Conservation (phyloP, 2,797 vertebrate genomes). For the Sus cebifrons region DNA sequence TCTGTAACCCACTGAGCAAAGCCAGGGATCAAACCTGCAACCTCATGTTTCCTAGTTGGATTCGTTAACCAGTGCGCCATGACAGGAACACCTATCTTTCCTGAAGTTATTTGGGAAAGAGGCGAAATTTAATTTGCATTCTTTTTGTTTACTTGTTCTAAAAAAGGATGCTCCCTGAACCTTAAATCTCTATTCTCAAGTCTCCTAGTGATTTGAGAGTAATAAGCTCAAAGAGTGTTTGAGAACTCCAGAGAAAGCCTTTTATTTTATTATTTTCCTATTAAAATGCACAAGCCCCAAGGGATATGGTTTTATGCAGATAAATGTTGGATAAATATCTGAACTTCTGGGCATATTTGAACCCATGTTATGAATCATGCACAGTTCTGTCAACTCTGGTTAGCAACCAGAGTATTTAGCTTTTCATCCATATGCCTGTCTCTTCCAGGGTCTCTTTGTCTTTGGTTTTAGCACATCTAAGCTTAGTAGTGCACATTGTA, state of each 20-base stretch:
- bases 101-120: constrained; percentile 44
- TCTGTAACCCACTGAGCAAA: no score
- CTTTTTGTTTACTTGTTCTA: constrained; percentile 40
- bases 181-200: constrained; percentile 28
- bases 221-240: not conserved
- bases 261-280: constrained; percentile 59
- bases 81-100: not conserved
- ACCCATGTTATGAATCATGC: not conserved
- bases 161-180: constrained; percentile 27
- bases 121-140: constrained; percentile 47
- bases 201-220: constrained; percentile 26
- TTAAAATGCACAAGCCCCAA: constrained; percentile 55
- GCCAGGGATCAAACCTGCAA: no score
- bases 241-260: constrained; percentile 57
- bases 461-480: constrained; percentile 65
- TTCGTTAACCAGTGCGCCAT: no score
- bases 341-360: constrained; percentile 56
- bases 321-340: constrained; percentile 64
- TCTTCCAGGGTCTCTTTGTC: constrained; percentile 66
- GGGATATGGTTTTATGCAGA: constrained; percentile 32
- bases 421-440: not conserved
- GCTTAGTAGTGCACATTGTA: constrained; percentile 32
- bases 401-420: constrained; percentile 39
- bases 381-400: not conserved
- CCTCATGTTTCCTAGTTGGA: no score